phyloP scores from a whole-genome alignment of 2,797 vertebrate genomes.

The Microctenopoma lineatum region DNA sequence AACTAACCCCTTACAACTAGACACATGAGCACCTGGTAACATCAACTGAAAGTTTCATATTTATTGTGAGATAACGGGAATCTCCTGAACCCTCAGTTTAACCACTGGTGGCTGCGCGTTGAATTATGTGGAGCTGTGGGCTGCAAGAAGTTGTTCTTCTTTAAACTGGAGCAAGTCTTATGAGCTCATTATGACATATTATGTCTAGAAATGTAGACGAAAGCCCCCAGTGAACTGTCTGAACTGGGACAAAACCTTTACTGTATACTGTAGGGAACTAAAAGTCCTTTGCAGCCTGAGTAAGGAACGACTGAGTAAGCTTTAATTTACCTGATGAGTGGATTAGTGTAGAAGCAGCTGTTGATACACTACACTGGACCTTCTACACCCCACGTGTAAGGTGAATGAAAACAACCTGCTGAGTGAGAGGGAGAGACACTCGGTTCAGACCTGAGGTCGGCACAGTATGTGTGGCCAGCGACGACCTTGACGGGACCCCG shows the following conservation, averaged over 20 bases:
- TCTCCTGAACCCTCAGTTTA: neutral
- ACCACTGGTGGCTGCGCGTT: neutral
- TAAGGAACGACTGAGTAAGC: constrained; percentile 61
- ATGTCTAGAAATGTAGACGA: constrained; percentile 51
- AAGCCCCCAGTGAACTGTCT: constrained; percentile 18
- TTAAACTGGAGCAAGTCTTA: constrained; percentile 20
- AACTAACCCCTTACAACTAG: too few relatives aligned
- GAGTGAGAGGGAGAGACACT: constrained; percentile 18
- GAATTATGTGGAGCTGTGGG: constrained; percentile 6
- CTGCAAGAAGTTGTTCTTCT: constrained; percentile 23
- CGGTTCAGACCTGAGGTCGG: constrained; percentile 1
- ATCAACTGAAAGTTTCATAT: too few relatives aligned
- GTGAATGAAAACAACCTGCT: constrained; percentile 56
- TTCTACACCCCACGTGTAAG: constrained; percentile 53
- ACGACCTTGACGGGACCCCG: constrained; percentile 57
- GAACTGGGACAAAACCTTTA: constrained; percentile 22
- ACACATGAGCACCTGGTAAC: too few relatives aligned
- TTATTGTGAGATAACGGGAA: neutral
- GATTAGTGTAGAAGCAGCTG: constrained; percentile 73
- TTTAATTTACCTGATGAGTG: constrained; percentile 78
- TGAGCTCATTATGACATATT: constrained; percentile 38
- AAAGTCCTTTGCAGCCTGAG: constrained; percentile 38
- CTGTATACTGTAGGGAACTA: constrained; percentile 29
- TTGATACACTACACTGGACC: constrained; percentile 54
- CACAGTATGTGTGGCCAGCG: neutral